These are phyloP conservation scores for Arge pagana DNA, from an alignment of 2,888 invertebrate species.

Conservation along the genomic window DNA sequence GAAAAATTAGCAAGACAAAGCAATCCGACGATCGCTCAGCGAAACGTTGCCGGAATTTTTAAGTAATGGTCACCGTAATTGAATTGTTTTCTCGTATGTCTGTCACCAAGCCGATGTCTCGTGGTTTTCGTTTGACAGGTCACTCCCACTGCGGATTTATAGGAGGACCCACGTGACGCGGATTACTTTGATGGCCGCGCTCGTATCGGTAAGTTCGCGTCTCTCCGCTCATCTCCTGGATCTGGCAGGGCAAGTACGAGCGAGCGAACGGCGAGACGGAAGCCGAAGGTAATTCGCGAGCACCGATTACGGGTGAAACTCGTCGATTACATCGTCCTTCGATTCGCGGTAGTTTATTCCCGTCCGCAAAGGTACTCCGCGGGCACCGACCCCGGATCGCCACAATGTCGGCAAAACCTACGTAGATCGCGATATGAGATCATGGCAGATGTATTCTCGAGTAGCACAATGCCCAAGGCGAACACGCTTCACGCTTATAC, in stretches of 20 bases:
- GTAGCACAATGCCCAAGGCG: conserved; percentile 48
- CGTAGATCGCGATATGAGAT: conserved; percentile 50
- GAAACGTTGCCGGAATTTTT: conserved; percentile 47
- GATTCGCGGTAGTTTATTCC: too few relatives aligned
- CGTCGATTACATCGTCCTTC: too few relatives aligned
- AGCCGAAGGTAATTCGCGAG: too few relatives aligned
- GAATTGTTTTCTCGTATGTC: conserved; percentile 43
- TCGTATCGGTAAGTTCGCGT: conserved; percentile 5
- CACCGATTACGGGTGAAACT: too few relatives aligned
- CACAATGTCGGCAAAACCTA: conserved; percentile 40
- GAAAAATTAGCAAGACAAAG: conserved; percentile 41
- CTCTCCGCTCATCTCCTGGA: too few relatives aligned
- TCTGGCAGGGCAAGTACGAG: too few relatives aligned
- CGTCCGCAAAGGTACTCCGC: too few relatives aligned
- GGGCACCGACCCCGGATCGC: too few relatives aligned
- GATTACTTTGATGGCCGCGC: conserved; percentile 15
- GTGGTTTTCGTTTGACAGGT: conserved; percentile 39
- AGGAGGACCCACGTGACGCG: conserved; percentile 5
- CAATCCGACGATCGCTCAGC: conserved; percentile 10
- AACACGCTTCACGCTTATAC: conserved; percentile 52
- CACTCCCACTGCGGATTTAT: conserved; percentile 21
- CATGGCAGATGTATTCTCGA: conserved; percentile 36
- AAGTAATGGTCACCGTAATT: conserved; percentile 44
- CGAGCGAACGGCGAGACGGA: too few relatives aligned
- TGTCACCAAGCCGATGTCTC: conserved; percentile 44